These are phyloP conservation scores for Platorchestia sp. DNA, from an alignment of 1,140 invertebrate genomes.

Conservation along the genomic window DNA sequence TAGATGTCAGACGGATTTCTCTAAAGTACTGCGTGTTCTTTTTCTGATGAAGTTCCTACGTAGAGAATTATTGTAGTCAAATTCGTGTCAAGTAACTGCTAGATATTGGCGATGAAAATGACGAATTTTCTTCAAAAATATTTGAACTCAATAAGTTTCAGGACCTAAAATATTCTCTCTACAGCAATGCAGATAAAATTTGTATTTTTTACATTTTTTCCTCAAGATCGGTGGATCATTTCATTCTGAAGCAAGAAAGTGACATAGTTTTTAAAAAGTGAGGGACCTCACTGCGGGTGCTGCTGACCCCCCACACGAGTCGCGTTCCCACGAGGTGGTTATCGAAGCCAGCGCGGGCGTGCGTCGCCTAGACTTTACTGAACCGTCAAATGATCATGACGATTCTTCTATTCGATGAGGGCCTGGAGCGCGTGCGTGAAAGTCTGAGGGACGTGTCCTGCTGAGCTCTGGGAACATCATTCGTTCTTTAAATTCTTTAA, in stretches of 20 bases:
- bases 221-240: not conserved
- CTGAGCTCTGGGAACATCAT: not conserved
- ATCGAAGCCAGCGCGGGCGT: not conserved
- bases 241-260: not conserved
- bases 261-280: not conserved
- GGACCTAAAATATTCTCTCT: not conserved
- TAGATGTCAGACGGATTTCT: not conserved
- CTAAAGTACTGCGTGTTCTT: not conserved
- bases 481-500: not conserved
- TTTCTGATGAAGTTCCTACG: not conserved
- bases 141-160: too few relatives aligned
- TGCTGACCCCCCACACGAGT: not conserved
- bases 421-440: not conserved
- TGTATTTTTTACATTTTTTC: not conserved
- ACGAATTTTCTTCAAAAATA: too few relatives aligned
- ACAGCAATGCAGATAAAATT: not conserved
- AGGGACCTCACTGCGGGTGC: not conserved
- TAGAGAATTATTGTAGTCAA: too few relatives aligned
- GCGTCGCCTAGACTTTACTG: not conserved
- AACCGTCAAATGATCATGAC: not conserved
- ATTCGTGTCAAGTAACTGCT: too few relatives aligned
- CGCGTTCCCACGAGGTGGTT: not conserved
- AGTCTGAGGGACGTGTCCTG: not conserved
- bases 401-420: not conserved
- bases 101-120: too few relatives aligned